A percentile compares a stretch with the other conserved stretches of the same genome.
Conservation (phyloP, 2,113 vertebrate genomes). For the Oriolus oriolus region DNA sequence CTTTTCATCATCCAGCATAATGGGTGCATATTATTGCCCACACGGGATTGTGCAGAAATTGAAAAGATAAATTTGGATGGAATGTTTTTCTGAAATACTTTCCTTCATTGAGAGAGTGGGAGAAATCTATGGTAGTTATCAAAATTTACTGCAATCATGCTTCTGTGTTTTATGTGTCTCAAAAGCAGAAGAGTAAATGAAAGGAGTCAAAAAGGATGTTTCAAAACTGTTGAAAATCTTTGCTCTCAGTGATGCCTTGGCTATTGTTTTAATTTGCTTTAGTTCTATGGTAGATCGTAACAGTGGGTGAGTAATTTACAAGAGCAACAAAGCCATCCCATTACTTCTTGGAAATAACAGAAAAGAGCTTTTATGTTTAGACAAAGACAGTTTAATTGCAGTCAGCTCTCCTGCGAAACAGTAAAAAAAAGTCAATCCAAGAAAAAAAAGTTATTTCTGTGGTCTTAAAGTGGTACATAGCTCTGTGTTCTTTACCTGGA, state of each 20-base stretch:
- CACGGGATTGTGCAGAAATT: background rate
- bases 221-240: background rate
- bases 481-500: background rate
- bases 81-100: background rate
- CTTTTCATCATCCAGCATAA: background rate
- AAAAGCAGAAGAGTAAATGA: background rate
- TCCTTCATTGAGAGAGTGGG: background rate
- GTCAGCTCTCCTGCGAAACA: background rate
- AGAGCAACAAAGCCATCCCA: slow-evolving; percentile 1
- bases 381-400: slow-evolving; percentile 14
- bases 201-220: background rate
- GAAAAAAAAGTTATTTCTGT: background rate
- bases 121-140: background rate
- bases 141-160: background rate
- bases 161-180: background rate
- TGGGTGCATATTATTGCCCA: background rate
- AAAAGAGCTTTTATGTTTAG: background rate
- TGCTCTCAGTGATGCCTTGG: background rate
- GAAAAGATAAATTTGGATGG: background rate
- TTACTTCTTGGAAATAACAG: slow-evolving; percentile 10
- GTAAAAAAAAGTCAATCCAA: background rate
- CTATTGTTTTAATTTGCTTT: slow-evolving; percentile 16
- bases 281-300: background rate
- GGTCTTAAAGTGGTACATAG: background rate
- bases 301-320: slow-evolving; percentile 7